Evolutionary conservation across 2,797 vertebrate species (phyloP).

Genomic region (Poeciliopsis infans): DNA sequence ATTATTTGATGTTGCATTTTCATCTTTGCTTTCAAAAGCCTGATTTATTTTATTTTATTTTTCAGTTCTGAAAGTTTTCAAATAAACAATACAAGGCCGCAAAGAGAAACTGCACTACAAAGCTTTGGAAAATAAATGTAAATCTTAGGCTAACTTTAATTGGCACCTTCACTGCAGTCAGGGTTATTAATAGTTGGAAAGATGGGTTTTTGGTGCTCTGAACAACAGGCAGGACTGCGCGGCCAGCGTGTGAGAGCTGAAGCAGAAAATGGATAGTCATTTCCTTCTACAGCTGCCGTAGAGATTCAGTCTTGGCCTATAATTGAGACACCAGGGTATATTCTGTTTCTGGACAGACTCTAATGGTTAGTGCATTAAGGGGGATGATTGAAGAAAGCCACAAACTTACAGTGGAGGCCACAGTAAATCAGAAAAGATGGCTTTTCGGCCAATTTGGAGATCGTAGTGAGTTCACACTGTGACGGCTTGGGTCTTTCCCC

Average conservation of each 20-base stretch:
- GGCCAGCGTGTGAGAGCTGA: constrained; percentile 61
- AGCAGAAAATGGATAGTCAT: constrained; percentile 76
- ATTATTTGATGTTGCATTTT: constrained; percentile 57
- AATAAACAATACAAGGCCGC: constrained; percentile 35
- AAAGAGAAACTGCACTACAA: constrained; percentile 23
- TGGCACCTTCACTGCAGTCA: constrained; percentile 50
- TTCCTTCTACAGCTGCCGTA: constrained; percentile 73
- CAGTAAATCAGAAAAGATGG: constrained; percentile 73
- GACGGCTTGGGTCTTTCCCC: constrained; percentile 52
- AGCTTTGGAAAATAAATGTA: constrained; percentile 30
- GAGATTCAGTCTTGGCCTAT: constrained; percentile 71
- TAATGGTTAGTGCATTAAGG: constrained; percentile 81
- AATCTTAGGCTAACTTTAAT: constrained; percentile 69
- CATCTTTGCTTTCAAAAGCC: constrained; percentile 36
- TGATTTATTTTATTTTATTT: not conserved
- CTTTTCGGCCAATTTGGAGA: constrained; percentile 74
- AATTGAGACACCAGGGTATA: constrained; percentile 82
- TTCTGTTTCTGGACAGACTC: constrained; percentile 75
- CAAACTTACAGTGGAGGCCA: constrained; percentile 70
- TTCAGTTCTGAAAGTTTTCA: constrained; percentile 30
- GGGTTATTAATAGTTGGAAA: constrained; percentile 67
- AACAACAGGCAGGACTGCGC: constrained; percentile 58
- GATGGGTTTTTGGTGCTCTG: constrained; percentile 58
- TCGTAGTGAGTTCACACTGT: constrained; percentile 56
- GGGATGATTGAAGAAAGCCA: constrained; percentile 79